Evolutionary conservation across 2,797 vertebrate genomes (phyloP), one percentile per base, ranked within the genome.

Genomic region (Bucorvus abyssinicus): DNA sequence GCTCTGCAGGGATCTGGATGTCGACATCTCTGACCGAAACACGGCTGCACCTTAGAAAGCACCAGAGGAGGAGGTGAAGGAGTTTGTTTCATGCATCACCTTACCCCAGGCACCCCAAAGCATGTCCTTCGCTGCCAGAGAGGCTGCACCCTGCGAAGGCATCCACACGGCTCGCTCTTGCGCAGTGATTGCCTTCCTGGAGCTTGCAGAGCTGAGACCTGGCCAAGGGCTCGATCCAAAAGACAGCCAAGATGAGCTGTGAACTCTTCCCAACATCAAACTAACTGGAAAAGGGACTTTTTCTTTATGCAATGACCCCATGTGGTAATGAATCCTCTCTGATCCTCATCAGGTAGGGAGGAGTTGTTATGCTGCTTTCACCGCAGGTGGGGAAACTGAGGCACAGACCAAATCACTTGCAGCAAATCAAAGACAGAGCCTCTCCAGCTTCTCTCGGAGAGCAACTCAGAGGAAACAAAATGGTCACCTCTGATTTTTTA

Each of bases 161-260:
- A 4, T 24, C 6, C 0, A 4, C 32, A 34, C n/a, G 5, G 18
- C 24, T 12, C 0, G 0, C 5, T 67, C 14, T 2, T 2, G 9
- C 23, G 73, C 44, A 68, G 42, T 47, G 12, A 10, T 18, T 45
- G 18, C 34, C 53, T 26, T n/a, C 65, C 53, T 12, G 20, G 16
- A 52, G 63, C n/a, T 49, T 13, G 36, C 23, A n/a, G 68, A 87
- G 34, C 44, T 44, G 26, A 30, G 34, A 47, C 29, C 36, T 2
- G 6, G 14, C 61, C 2, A 16, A 17, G 27, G 9, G 49, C 40
- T 87, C 7, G 12, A 5, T 27, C 30, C 63, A 32, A 65, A 57
- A 26, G 19, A 14, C 40, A 27, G 3, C 49, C 36, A 23, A 34
- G 29, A 4, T 0, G 1, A 10, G 6, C n/a, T 24, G 19, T 21